A percentile compares a stretch with the other conserved stretches of the same genome.
phyloP scores from a whole-genome alignment of 2,888 invertebrate genomes.

The Antitype chi region DNA sequence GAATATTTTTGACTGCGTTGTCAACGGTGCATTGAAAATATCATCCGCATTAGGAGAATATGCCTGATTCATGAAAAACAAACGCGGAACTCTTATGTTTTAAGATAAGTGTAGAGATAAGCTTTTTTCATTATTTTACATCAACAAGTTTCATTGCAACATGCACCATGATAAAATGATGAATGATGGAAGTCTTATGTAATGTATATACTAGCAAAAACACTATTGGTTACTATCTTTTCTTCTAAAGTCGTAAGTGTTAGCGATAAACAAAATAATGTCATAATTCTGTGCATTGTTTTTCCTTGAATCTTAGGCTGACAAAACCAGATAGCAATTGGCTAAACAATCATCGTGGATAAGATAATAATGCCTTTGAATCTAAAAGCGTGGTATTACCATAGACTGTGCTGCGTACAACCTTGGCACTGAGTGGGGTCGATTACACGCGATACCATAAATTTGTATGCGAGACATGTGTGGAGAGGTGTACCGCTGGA shows the following conservation, averaged over 20 bases:
- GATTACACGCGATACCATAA: conserved; percentile 68
- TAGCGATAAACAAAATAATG: not conserved
- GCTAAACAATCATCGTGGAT: conserved; percentile 21
- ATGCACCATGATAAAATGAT: not conserved
- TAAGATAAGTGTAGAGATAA: not conserved
- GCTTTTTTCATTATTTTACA: not conserved
- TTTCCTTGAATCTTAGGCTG: not conserved
- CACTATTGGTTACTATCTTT: not conserved
- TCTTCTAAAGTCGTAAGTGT: not conserved
- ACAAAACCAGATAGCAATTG: conserved; percentile 16
- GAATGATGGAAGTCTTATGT: not conserved
- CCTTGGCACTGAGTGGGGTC: conserved; percentile 74
- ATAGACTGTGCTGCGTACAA: conserved; percentile 63
- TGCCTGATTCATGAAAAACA: conserved; percentile 3
- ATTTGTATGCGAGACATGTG: conserved; percentile 69
- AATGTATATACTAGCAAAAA: not conserved
- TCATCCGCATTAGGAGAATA: conserved; percentile 3
- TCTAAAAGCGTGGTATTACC: conserved; percentile 48
- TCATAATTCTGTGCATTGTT: not conserved
- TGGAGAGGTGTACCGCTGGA: conserved; percentile 65
- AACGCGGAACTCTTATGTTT: not conserved
- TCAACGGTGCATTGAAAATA: conserved; percentile 2
- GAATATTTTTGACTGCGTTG: conserved; percentile 20
- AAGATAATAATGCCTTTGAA: conserved; percentile 32
- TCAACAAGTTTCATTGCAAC: not conserved